Percentiles rank a stretch among this genome's conserved stretches.
Evolutionary conservation across 2,797 vertebrate species (phyloP).

Genomic region (Fratercula arctica): DNA sequence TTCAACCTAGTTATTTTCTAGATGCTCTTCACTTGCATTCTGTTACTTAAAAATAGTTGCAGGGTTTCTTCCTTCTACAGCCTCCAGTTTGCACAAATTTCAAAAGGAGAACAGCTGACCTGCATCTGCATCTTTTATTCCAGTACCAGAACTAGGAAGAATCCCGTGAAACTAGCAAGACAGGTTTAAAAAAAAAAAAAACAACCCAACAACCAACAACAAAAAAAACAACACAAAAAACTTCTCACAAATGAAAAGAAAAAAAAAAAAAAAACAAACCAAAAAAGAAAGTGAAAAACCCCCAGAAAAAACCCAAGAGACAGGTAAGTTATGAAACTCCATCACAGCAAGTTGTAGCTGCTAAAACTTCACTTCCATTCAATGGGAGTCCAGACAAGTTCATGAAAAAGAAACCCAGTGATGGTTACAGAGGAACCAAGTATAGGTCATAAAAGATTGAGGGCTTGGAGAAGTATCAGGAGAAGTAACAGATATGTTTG

Average conservation of each 20-base stretch:
- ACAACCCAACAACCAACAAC: neutral
- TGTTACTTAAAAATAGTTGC: neutral
- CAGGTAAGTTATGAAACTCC: neutral
- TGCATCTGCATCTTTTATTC: neutral
- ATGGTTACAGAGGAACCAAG: neutral
- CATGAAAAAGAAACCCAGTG: neutral
- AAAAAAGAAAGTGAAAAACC: rapidly evolving
- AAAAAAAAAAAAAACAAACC: neutral
- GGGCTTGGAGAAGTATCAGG: neutral
- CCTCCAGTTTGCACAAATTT: neutral
- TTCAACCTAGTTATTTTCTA: neutral
- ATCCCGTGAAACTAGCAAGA: neutral
- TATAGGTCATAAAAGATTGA: neutral
- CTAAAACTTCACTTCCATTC: neutral
- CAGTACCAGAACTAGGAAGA: neutral
- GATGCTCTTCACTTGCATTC: neutral
- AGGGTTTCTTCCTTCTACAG: rapidly evolving
- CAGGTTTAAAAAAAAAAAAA: neutral
- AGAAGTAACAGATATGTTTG: neutral
- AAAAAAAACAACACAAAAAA: neutral
- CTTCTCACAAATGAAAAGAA: too few species aligned
- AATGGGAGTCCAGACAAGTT: neutral
- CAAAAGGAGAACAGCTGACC: neutral
- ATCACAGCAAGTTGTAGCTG: neutral
- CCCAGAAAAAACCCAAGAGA: neutral